Percentiles rank a stretch among this genome's conserved stretches.
Conservation (phyloP, 1,140 invertebrate genomes). For the Stegodyphus mimosarum region DNA sequence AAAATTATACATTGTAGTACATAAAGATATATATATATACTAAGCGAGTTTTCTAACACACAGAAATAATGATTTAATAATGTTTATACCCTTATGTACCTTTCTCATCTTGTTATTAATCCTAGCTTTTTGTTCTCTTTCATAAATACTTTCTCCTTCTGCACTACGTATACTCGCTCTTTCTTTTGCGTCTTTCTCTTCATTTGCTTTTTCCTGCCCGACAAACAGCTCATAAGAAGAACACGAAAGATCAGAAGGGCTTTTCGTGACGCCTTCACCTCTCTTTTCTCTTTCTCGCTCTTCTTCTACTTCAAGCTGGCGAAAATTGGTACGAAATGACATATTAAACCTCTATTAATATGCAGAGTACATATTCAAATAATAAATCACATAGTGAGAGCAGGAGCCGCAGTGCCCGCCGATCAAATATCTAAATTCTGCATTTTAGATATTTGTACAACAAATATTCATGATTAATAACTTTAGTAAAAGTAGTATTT, state of each 20-base stretch:
- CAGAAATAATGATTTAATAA: too few relatives aligned
- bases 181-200: conserved; percentile 88
- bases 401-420: too few relatives aligned
- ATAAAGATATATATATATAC: too few relatives aligned
- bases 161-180: conserved; percentile 90
- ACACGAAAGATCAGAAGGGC: conserved; percentile 88
- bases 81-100: conserved; percentile 74
- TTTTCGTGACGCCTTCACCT: conserved; percentile 75
- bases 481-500: too few relatives aligned
- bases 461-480: too few relatives aligned
- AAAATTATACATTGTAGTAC: too few relatives aligned
- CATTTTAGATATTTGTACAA: too few relatives aligned
- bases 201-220: conserved; percentile 82
- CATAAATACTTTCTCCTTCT: conserved; percentile 73
- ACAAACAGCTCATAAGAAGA: conserved; percentile 91
- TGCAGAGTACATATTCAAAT: too few relatives aligned
- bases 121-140: conserved; percentile 55
- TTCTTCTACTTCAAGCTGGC: conserved; percentile 65
- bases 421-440: too few relatives aligned
- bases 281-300: conserved; percentile 66
- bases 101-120: conserved; percentile 77
- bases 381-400: too few relatives aligned
- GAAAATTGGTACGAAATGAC: conserved; percentile 15
- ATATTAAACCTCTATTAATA: not conserved
- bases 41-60: too few relatives aligned